Conservation (phyloP, 2,888 invertebrate genomes). For the Oxycera nigricornis region DNA sequence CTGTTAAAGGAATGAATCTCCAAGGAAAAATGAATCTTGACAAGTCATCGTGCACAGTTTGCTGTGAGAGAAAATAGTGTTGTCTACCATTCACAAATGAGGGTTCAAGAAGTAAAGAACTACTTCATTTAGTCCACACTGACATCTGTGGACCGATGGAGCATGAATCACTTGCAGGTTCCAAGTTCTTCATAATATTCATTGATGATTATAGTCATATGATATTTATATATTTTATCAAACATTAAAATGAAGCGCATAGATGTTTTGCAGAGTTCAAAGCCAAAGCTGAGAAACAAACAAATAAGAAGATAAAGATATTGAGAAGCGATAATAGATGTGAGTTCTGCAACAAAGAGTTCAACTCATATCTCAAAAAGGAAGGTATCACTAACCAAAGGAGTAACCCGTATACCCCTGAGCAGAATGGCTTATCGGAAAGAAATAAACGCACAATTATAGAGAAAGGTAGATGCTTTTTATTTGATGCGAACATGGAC, state of each 20-base stretch:
- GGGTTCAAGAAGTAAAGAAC: background rate
- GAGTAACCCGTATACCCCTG: conserved; percentile 37
- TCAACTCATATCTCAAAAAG: conserved; percentile 51
- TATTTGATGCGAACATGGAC: too few species aligned
- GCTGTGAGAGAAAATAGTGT: background rate
- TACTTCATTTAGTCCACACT: background rate
- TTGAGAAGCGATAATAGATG: conserved; percentile 50
- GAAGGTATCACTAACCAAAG: conserved; percentile 32
- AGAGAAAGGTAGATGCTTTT: too few species aligned
- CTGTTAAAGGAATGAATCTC: background rate
- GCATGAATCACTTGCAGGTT: background rate
- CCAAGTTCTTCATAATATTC: background rate
- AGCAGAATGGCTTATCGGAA: conserved; percentile 49
- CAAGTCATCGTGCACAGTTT: background rate
- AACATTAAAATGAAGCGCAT: background rate
- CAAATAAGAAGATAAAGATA: background rate
- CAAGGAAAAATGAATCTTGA: too few species aligned
- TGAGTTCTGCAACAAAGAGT: conserved; percentile 52
- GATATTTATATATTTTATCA: background rate
- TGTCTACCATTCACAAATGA: background rate
- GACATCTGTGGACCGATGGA: background rate
- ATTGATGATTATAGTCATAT: background rate
- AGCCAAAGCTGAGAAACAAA: background rate
- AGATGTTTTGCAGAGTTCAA: background rate
- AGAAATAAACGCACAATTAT: conserved; percentile 49